Base-by-base conservation (phyloP, 2,888 invertebrate species). In the Dryobotodes eremita region DNA sequence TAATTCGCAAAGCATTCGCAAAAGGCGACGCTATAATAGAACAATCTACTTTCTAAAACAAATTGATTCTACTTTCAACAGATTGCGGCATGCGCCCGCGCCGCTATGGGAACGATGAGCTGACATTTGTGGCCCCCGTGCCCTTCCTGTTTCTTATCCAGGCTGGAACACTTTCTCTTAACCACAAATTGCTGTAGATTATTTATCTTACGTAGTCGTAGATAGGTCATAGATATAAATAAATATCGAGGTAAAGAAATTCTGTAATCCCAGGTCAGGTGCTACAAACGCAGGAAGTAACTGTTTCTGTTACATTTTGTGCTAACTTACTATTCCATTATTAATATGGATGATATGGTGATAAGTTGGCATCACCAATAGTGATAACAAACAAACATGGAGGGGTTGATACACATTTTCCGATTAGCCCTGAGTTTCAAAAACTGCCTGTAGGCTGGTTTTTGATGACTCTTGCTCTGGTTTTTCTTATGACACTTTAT, bases 51-150 rank as follows among this genome's bases (percentile, higher is more conserved):
- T 96, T 96, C 96, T 96, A 96, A 95, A 95, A 94, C 93, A 95
- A 96, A 96, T 96, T 95, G 96, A 95, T 96, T 94, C 92, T 91
- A 95, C 96, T 96, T 96, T 96, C 96, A 94, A 94, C 94, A 95
- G 95, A 95, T 95, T 95, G 93, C 93, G 88, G 88, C 90, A 80
- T 79, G 83, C 86, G 90, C 88, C 90, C 84, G 89, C 82, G 69
- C 84, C 1, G 65, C 81, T 81, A 85, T 88, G 82, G 89, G 89
- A 90, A 91, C 90, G 92, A 92, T 91, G 92, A 86, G 87, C 93
- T 94, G 94, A 94, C 92, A 94, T 94, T 94, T 92, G 91, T 88
- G 80, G 89, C 86, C 77, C 85, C 84, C 64, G 76, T 88, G 86
- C 82, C 84, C 91, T 94, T 94, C 92, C 93, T 92, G 91, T 73